phyloP scores from a whole-genome alignment of 2,113 vertebrate species.

The Cinclus mexicanus region DNA sequence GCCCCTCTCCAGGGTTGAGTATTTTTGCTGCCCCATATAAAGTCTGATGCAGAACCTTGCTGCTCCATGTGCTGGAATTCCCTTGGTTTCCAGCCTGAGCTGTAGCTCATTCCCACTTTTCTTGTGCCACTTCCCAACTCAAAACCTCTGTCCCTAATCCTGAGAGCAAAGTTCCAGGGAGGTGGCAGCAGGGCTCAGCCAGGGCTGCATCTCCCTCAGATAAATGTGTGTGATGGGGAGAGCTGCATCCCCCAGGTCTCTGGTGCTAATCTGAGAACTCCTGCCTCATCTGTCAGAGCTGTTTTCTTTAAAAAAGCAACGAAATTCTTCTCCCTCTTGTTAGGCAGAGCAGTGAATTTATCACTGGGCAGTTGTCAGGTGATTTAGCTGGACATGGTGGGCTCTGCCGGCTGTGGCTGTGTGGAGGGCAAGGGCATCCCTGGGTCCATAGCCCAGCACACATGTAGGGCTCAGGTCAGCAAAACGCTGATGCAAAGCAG shows the following conservation, averaged over 20 bases:
- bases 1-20: background rate
- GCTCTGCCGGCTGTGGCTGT: background rate
- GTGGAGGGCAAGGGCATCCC: background rate
- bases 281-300: background rate
- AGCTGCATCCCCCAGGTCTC: background rate
- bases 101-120: background rate
- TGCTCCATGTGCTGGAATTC: background rate
- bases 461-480: rapidly evolving
- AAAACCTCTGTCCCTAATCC: background rate
- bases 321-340: background rate
- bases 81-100: background rate
- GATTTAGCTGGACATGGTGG: background rate
- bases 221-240: background rate
- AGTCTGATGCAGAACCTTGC: background rate
- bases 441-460: background rate
- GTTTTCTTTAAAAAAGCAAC: background rate
- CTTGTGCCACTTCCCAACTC: background rate
- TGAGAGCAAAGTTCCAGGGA: background rate
- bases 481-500: background rate
- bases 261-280: background rate
- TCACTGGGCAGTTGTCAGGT: background rate
- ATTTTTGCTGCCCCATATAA: background rate
- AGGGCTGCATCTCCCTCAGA: background rate
- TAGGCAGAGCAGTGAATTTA: background rate
- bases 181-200: background rate